Conservation (phyloP, 2,797 vertebrate genomes). For the Phataginus tetradactyla region DNA sequence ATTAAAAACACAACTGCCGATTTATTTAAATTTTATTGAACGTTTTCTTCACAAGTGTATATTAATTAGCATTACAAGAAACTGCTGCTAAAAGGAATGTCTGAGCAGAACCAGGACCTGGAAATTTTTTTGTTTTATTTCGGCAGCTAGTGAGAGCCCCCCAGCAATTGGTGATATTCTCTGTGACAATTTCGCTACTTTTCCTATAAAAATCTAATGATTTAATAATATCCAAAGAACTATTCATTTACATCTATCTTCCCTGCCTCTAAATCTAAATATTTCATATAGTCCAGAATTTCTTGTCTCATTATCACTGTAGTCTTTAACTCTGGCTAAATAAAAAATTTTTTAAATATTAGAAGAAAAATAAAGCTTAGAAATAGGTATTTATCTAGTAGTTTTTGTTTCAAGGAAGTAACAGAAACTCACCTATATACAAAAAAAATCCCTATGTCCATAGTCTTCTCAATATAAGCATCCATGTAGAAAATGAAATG, state of each 20-base stretch:
- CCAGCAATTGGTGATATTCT: neutral
- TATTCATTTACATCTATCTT: neutral
- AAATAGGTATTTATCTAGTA: neutral
- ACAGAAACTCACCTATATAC: neutral
- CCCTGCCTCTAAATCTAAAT: neutral
- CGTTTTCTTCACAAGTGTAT: neutral
- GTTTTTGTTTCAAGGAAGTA: neutral
- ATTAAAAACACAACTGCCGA: neutral
- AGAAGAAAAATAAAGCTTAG: neutral
- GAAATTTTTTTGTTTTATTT: neutral
- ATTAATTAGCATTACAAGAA: neutral
- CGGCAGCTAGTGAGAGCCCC: neutral
- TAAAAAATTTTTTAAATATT: neutral
- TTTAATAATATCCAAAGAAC: neutral
- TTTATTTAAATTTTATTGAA: neutral
- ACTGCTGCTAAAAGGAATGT: neutral
- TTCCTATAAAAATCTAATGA: neutral
- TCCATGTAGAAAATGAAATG: neutral
- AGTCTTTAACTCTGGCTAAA: neutral
- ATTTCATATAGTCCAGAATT: neutral
- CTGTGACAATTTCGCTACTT: neutral
- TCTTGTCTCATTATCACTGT: neutral
- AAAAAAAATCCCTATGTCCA: neutral
- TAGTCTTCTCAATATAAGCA: neutral
- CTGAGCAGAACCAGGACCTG: neutral